Evolutionary conservation across 2,888 invertebrate genomes (phyloP).

Genomic region (Scrobipalpa costella): DNA sequence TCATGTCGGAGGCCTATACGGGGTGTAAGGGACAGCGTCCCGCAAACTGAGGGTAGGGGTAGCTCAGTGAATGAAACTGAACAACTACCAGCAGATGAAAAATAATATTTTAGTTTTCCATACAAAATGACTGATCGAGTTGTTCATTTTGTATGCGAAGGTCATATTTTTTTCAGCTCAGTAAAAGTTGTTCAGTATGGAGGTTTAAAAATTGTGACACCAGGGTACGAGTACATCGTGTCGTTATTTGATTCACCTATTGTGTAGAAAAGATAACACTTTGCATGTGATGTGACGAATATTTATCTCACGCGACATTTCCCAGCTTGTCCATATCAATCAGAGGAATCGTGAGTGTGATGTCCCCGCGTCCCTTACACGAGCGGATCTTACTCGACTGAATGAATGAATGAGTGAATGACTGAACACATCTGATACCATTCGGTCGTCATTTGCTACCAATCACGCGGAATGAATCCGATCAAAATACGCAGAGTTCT

Average conservation of each 20-base stretch:
- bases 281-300: not conserved
- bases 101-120: no score
- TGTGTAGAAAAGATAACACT: no score
- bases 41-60: no score
- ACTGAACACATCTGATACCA: conserved; percentile 31
- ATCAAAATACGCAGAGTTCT: conserved; percentile 45
- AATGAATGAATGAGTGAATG: not conserved
- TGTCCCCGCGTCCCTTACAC: conserved; percentile 27
- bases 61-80: no score
- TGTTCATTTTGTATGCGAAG: no score
- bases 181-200: no score
- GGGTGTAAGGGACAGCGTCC: no score
- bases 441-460: conserved; percentile 40
- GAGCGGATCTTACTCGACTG: conserved; percentile 38
- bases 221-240: not conserved
- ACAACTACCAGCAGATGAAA: no score
- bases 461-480: conserved; percentile 49
- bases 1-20: no score
- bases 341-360: conserved; percentile 19
- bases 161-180: no score
- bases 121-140: no score
- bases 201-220: not conserved
- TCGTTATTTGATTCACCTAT: no score
- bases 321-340: conserved; percentile 25
- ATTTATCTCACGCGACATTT: conserved; percentile 28